phyloP scores from a whole-genome alignment of 2,113 vertebrate genomes.

The Petaurus breviceps region DNA sequence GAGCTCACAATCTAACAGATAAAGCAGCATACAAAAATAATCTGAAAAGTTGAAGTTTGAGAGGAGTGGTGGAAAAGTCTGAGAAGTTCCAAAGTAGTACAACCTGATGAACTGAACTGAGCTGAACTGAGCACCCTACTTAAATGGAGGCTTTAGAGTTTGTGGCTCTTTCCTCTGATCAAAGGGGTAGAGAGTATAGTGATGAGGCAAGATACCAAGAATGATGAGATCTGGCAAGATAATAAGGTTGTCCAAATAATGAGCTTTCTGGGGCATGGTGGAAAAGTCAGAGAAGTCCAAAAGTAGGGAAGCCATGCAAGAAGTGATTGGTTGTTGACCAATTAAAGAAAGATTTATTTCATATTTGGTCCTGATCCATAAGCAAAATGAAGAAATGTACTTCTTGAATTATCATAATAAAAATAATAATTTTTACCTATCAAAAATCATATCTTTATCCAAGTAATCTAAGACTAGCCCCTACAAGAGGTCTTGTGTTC shows the following conservation, averaged over 20 bases:
- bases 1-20: not conserved
- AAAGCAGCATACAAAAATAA: not conserved
- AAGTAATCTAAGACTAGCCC: not conserved
- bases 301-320: not conserved
- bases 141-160: not conserved
- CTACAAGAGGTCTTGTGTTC: not conserved
- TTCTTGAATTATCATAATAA: not conserved
- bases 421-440: not conserved
- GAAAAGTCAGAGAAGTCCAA: not conserved
- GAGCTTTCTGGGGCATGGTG: not conserved
- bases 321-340: not conserved
- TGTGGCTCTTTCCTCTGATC: not conserved
- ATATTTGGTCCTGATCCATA: not conserved
- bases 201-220: not conserved
- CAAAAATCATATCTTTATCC: not conserved
- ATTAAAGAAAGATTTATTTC: not conserved
- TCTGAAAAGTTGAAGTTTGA: not conserved
- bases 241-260: not conserved
- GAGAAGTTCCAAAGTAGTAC: not conserved
- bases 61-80: not conserved
- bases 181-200: not conserved
- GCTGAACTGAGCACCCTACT: not conserved
- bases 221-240: not conserved
- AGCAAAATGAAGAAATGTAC: not conserved
- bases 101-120: not conserved